Conservation (phyloP, 1,140 invertebrate species). For the Papilio helenus region DNA sequence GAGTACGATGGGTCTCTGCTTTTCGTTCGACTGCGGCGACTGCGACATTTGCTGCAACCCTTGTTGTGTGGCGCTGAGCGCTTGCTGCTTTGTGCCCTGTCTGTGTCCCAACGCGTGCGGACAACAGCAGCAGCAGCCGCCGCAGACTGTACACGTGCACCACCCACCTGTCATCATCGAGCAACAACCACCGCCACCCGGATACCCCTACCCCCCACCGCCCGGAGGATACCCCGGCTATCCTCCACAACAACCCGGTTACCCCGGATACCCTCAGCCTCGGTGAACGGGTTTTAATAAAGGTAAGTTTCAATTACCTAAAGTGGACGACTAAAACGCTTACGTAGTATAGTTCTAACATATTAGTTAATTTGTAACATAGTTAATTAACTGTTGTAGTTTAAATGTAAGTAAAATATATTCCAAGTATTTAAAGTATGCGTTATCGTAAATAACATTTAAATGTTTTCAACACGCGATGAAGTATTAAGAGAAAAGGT, state of each 20-base stretch:
- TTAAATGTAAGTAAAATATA: neutral
- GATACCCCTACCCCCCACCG: slow-evolving; percentile 63
- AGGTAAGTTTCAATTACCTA: slow-evolving; percentile 54
- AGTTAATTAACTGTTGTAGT: slow-evolving; percentile 1
- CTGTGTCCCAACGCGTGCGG: slow-evolving; percentile 76
- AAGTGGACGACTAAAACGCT: slow-evolving; percentile 56
- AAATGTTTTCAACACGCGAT: slow-evolving; percentile 34
- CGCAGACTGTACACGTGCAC: slow-evolving; percentile 63
- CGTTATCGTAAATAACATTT: slow-evolving; percentile 30
- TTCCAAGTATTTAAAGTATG: neutral
- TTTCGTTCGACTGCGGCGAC: slow-evolving; percentile 76
- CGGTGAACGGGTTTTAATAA: slow-evolving; percentile 47
- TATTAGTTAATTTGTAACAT: neutral
- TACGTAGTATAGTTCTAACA: slow-evolving; percentile 13
- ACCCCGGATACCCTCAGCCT: slow-evolving; percentile 52
- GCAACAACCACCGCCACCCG: slow-evolving; percentile 62
- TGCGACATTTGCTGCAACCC: slow-evolving; percentile 69
- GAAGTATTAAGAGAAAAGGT: slow-evolving; percentile 22
- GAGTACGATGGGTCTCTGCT: slow-evolving; percentile 68
- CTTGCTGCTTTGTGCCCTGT: slow-evolving; percentile 72
- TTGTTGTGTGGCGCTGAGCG: slow-evolving; percentile 72
- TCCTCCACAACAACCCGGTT: slow-evolving; percentile 48
- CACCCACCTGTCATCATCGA: slow-evolving; percentile 63
- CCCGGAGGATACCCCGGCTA: slow-evolving; percentile 53
- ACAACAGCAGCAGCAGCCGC: slow-evolving; percentile 65